Base-by-base conservation (phyloP, 2,113 vertebrate genomes). In the Hypocryptadius cinnamomeus region DNA sequence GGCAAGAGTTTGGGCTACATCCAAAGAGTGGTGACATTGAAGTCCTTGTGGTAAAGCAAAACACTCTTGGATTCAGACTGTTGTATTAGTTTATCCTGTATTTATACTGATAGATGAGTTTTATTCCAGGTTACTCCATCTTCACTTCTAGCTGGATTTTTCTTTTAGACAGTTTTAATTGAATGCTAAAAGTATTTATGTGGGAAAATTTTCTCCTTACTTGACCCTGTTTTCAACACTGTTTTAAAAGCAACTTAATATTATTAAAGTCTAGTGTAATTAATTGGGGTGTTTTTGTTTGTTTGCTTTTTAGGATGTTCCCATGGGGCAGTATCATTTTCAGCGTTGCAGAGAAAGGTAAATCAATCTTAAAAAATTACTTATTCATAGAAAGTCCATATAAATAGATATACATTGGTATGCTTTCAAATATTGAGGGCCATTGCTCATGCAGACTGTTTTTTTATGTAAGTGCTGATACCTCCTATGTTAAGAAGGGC, bases 271-370 rank as follows among this genome's bases (percentile, higher is more conserved):
- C 24, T 61, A 20, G 42, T 56, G 11, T n/a, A 57, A 20, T 51
- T 97, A 68, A 96, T 77, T 50, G 28, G 12, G 50, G n/a, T 66
- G 72, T 80, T 53, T 57, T 89, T 66, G 37, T 59, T 56, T 66
- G 10, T 37, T 76, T 60, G 7, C 6, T 87, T 78, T 94, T 56
- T 79, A 99, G 99, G 99, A 99, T 96, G 98, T 99, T 83, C 99
- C 98, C 8, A 98, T 99, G 98, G 99, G 99, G 18, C 99, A 99
- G 77, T 99, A 99, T 97, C 98, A 99, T 96, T 99, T 99, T 96
- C 98, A 99, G 87, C 98, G 98, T 71, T 98, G 99, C 96, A 99
- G 99, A 94, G 99, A 99, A 95, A 99, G 99, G 99, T 99, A 98
- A 93, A 63, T 65, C n/a, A 25, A 48, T 61, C 89, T 95, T 86